Base-by-base conservation (phyloP, 1,140 invertebrate genomes). In the Centruroides vittatus region DNA sequence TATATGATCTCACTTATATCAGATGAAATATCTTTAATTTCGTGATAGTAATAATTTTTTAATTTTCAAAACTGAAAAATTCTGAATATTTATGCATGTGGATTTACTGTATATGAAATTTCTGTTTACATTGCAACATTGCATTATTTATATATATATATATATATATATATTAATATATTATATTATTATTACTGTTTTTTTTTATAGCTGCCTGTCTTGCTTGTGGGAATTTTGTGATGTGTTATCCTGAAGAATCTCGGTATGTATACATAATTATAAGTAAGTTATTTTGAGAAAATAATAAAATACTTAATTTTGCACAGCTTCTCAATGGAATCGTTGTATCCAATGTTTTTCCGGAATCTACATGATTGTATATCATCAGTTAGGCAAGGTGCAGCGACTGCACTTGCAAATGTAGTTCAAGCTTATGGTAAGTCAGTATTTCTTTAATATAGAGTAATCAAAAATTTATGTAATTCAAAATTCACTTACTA, bases 201-300 rank as follows among this genome's bases (percentile, higher is more conserved):
- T 55, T 67, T 55, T 55, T 73, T 72, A 55, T 69, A 80, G 79
- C 79, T 67, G 79, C 80, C 0, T 80, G 79, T 72, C 70, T 81
- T n/a, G 79, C 80, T 5, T 78, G 75, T 74, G 79, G 80, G 34
- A 78, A 77, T 63, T 80, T 81, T 69, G 69, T 80, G 35, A 60
- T 73, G 8, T 75, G 75, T 67, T 81, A 78, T 68, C 77, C 79
- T 12, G 73, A 76, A 59, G 78, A 80, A 66, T 75, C 74, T 41
- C 71, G 67, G 69, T 74, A 66, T 47, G 47, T 46, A 6, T 60
- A 5, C 11, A n/a, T 8, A n/a, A 36, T 4, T 59, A 0, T 5
- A 41, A 8, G 46, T 12, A 55, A 12, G 7, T 36, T 35, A 5
- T 0, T 6, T 36, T 35, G 23, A 36, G 1, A 41, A 6, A 41